Evolutionary conservation across 2,888 invertebrate genomes (phyloP), one percentile per base, ranked within the genome.

Genomic region (Ichneumoninae sp.): DNA sequence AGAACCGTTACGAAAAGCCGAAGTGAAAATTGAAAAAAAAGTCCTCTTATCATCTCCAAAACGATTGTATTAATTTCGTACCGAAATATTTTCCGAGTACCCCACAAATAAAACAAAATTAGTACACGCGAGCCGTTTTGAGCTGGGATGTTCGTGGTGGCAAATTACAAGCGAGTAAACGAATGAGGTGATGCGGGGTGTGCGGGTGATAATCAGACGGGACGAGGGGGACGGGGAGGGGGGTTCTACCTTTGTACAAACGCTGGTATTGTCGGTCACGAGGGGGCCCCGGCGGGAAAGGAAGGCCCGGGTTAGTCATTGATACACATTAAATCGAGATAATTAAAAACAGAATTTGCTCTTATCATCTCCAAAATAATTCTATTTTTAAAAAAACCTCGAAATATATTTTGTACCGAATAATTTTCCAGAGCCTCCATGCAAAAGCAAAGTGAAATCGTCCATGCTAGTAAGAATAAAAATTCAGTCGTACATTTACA

Each of bases 281-380:
- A 54, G 22, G 74, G 50, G 66, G 66, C 72, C 79, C 54, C 70
- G 79, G 60, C 65, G 60, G 82, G 83, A 71, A 76, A 47, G 69
- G 84, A 82, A 83, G 84, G 85, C 85, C 83, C 88, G 88, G 87
- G 90, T 91, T 91, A 91, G 91, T 91, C 91, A 91, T 91, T 91
- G 91, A 91, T 91, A 91, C 90, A 90, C 90, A 91, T 91, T 90
- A 91, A 91, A 91, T 86, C 87, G 87, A 88, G 84, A 26, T 26
- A 26, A 26, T 26, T 26, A 26, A 3, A 26, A 26, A 26, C 3
- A 26, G 26, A 26, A 26, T 26, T 26, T 33, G 5, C 33, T 33
- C 33, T 33, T 33, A 6, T 33, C 33, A 33, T 33, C 6, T 33
- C 33, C 33, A 33, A 33, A 5, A 33, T 6, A 0, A 33, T 33